These are phyloP conservation scores for Alauda arvensis DNA, from an alignment of 2,797 vertebrate species.

Conservation along the genomic window DNA sequence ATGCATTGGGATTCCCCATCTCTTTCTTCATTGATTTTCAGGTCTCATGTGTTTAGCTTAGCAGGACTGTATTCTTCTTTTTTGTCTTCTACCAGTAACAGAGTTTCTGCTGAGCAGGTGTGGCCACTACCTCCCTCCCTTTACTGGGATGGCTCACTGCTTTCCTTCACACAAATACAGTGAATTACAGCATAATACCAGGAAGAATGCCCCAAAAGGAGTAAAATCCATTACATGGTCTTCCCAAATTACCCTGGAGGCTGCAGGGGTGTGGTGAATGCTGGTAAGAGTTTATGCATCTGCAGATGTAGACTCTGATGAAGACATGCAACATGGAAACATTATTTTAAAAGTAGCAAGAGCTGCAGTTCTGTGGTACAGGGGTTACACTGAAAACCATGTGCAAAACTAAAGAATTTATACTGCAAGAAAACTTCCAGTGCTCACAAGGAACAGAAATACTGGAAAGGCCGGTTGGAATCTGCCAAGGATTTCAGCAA, in stretches of 20 bases:
- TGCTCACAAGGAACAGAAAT: neutral
- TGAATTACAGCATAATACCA: neutral
- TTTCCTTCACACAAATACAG: neutral
- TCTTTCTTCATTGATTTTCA: neutral
- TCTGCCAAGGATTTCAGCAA: neutral
- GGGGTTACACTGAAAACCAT: neutral
- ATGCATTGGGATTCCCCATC: neutral
- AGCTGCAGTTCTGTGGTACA: neutral
- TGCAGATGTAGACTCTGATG: neutral
- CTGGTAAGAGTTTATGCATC: neutral
- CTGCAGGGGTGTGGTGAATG: neutral
- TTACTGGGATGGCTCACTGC: neutral
- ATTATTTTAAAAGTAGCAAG: neutral
- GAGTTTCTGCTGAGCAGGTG: neutral
- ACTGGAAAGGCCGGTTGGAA: neutral
- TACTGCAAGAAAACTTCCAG: neutral
- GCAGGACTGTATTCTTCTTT: neutral
- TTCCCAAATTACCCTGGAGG: neutral
- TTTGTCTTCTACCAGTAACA: neutral
- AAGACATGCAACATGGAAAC: neutral
- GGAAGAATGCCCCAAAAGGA: neutral
- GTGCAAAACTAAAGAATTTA: neutral
- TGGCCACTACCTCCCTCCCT: neutral
- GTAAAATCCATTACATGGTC: neutral
- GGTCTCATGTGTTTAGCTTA: neutral